Base-by-base conservation (phyloP, 2,113 vertebrate genomes). In the Menura novaehollandiae region DNA sequence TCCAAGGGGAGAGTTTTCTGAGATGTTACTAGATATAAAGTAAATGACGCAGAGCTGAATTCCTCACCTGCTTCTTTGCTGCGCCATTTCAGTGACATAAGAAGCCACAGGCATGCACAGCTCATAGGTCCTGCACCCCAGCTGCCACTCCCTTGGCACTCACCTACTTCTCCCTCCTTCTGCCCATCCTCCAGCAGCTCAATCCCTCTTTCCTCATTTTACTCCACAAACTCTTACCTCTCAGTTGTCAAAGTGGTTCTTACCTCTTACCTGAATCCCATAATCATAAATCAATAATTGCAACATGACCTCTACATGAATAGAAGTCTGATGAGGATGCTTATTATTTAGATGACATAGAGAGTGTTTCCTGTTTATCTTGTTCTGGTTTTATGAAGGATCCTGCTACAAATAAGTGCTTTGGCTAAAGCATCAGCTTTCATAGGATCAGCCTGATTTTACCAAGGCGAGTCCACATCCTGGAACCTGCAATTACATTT, bases 361-460 rank as follows among this genome's bases (percentile, higher is more conserved):
- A 79, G 88, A 86, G 85, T 44, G 41, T 84, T 97, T 97, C 95
- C 94, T 95, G 89, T 97, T 96, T 91, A 76, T 95, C 89, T 85
- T 64, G 87, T 93, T 90, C 68, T 81, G 66, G 19, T 83, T 88
- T 90, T 87, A 84, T 2, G 9, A 77, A 77, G 77, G 49, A 83
- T 47, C 58, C 53, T 91, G 75, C 68, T 66, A 64, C 83, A 84
- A 94, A 89, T 88, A 91, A 80, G 15, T 55, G 47, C 52, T 68
- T 84, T 75, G 52, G 68, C 22, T 76, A 47, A 81, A 95, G 37
- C 68, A 76, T 76, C 72, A 74, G 32, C 88, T 94, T 95, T 85
- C 74, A 77, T 68, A 87, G 56, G 60, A 79, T 91, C 75, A 76
- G 20, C 13, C 49, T 92, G 68, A 83, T 93, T 95, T 92, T 85